A percentile compares a stretch with the other conserved stretches of the same genome.
These are phyloP conservation scores for Papilio xuthus DNA, from an alignment of 1,140 invertebrate genomes.

Conservation along the genomic window DNA sequence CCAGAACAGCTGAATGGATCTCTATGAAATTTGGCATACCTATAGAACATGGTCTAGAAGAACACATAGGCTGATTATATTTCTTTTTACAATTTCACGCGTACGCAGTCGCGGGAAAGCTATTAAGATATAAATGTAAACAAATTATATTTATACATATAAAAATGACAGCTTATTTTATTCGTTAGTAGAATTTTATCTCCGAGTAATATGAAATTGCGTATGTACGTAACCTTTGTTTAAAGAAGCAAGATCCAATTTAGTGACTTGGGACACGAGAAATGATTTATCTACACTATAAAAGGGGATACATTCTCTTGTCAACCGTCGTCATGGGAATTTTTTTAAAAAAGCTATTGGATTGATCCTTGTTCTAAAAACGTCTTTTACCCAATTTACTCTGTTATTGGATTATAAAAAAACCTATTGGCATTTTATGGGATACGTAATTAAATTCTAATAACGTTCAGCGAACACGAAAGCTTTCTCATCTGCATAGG, in stretches of 20 bases:
- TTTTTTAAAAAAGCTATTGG: slow-evolving; percentile 16
- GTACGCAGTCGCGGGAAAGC: too few relatives aligned
- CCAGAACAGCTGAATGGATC: too few relatives aligned
- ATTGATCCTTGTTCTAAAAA: neutral
- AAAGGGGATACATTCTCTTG: neutral
- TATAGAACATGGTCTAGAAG: too few relatives aligned
- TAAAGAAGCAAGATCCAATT: neutral
- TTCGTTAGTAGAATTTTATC: too few relatives aligned
- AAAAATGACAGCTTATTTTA: neutral
- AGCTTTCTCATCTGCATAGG: slow-evolving; percentile 42
- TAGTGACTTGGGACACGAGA: neutral
- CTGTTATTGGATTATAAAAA: slow-evolving; percentile 29
- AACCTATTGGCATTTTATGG: slow-evolving; percentile 45
- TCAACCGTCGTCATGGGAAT: slow-evolving; percentile 31
- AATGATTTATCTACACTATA: slow-evolving; percentile 9
- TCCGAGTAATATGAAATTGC: too few relatives aligned
- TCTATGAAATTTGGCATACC: too few relatives aligned
- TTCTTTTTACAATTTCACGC: too few relatives aligned
- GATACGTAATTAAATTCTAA: slow-evolving; percentile 57
- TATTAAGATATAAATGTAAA: neutral
- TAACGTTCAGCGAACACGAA: slow-evolving; percentile 42
- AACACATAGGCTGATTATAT: too few relatives aligned
- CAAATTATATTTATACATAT: neutral
- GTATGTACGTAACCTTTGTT: neutral
- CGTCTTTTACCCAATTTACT: slow-evolving; percentile 27